These are phyloP conservation scores for Gavia stellata DNA, from an alignment of 2,113 vertebrate species.

Conservation along the genomic window DNA sequence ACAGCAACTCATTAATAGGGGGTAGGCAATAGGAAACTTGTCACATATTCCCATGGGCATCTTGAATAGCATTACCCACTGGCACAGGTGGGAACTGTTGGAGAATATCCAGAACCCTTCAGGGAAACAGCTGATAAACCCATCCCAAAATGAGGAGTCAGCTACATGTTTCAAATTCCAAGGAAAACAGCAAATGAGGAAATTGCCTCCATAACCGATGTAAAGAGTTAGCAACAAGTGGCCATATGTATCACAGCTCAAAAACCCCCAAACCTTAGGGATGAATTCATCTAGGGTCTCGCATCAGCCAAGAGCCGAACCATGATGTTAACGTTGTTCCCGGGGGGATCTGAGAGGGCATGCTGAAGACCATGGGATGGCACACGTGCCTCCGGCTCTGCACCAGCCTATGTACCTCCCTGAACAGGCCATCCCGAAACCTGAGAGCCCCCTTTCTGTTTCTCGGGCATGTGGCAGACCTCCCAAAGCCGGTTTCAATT, in stretches of 20 bases:
- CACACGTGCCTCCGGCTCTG: neutral
- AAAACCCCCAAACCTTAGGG: neutral
- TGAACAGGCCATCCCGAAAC: neutral
- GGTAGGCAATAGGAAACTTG: neutral
- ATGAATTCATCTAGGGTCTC: neutral
- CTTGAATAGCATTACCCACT: neutral
- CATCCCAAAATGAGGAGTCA: neutral
- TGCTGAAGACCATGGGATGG: neutral
- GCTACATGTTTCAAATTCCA: neutral
- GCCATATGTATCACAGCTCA: too few species aligned
- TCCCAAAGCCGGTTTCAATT: neutral
- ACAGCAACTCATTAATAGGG: neutral
- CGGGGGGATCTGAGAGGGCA: fast-evolving
- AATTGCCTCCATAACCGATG: neutral
- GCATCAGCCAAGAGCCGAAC: neutral
- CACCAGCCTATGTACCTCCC: neutral
- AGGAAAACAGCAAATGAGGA: neutral
- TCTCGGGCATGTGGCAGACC: neutral
- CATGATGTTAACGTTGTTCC: too few species aligned
- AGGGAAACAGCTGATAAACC: neutral
- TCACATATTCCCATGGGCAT: neutral
- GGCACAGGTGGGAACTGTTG: neutral
- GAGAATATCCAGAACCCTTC: neutral
- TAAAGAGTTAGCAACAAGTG: neutral
- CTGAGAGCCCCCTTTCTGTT: neutral